Evolutionary conservation across 2,797 vertebrate species (phyloP), one percentile per base, ranked within the genome.

Genomic region (Sebastes wilsoni): DNA sequence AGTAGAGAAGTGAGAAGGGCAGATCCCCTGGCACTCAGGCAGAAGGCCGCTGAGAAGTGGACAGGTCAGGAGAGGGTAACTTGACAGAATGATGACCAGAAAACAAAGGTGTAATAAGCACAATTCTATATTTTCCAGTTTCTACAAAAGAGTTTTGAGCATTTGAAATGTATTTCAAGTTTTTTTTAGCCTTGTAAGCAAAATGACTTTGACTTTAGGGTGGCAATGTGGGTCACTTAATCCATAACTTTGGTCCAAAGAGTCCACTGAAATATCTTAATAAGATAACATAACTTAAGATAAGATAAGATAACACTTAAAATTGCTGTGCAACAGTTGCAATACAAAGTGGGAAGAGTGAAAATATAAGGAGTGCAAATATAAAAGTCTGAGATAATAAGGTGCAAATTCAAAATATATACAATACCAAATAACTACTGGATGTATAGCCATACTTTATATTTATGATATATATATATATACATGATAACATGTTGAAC

Each of bases 1-100:
- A 74, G 55, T 27, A 49, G 65, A 64, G 75, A 25, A 58, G 70
- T 52, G 83, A 69, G 77, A 59, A 36, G 66, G 70, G 65, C 68
- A 70, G 73, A 46, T 81, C 77, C 73, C n/a, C 32, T 27, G 61
- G 59, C 18, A 32, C 58, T 38, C 36, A 38, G 5, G 12, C 36
- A 38, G 36, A 38, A 38, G 36, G 36, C 36, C 5, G 36, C 36
- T 42, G 66, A 69, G 78, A 71, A 49, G 61, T 75, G 66, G 58
- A 34, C 38, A 34, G 18, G 66, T 66, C 9, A 68, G 3, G 6
- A 25, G 12, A 62, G 46, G 36, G 22, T 77, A 64, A 23, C 55
- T 38, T 59, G 7, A 46, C 5, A 25, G 22, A 54, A 55, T 23
- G 8, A 61, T 36, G 46, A 60, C 7, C 6, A 6, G 59, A 32